A percentile compares a stretch with the other conserved stretches of the same genome.
Evolutionary conservation across 2,888 invertebrate species (phyloP).

Genomic region (Cheilosia scutellata): DNA sequence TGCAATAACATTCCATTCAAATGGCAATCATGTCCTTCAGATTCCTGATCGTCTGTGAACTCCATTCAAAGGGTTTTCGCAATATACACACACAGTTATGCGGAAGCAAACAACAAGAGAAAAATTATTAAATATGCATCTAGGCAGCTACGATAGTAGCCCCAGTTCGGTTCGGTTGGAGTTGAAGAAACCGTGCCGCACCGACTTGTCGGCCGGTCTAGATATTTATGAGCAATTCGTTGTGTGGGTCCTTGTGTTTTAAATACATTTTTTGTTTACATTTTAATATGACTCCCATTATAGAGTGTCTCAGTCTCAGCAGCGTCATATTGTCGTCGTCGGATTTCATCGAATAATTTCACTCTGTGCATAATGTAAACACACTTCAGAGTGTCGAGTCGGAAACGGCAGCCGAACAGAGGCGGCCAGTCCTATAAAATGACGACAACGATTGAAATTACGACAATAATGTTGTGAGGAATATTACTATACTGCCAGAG

Average conservation of each 20-base stretch:
- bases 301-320: constrained; percentile 41
- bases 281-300: constrained; percentile 70
- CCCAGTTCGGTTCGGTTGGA: neutral
- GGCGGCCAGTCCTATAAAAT: constrained; percentile 59
- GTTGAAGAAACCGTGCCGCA: constrained; percentile 25
- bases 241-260: constrained; percentile 71
- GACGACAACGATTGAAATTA: constrained; percentile 60
- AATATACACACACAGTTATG: constrained; percentile 37
- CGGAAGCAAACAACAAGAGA: constrained; percentile 58
- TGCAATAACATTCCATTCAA: constrained; percentile 72
- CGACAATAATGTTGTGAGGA: constrained; percentile 59
- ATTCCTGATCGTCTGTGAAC: constrained; percentile 74
- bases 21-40: constrained; percentile 76
- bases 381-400: constrained; percentile 46
- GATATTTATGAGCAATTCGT: constrained; percentile 69
- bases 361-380: constrained; percentile 66
- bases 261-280: constrained; percentile 71
- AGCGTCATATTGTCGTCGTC: constrained; percentile 72
- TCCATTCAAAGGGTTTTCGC: constrained; percentile 53
- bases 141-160: neutral
- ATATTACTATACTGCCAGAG: constrained; percentile 40
- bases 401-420: constrained; percentile 50
- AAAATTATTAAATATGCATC: constrained; percentile 69
- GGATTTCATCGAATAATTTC: constrained; percentile 73
- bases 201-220: constrained; percentile 56